Conservation (phyloP, 2,888 invertebrate genomes). For the Capitulum mitella region DNA sequence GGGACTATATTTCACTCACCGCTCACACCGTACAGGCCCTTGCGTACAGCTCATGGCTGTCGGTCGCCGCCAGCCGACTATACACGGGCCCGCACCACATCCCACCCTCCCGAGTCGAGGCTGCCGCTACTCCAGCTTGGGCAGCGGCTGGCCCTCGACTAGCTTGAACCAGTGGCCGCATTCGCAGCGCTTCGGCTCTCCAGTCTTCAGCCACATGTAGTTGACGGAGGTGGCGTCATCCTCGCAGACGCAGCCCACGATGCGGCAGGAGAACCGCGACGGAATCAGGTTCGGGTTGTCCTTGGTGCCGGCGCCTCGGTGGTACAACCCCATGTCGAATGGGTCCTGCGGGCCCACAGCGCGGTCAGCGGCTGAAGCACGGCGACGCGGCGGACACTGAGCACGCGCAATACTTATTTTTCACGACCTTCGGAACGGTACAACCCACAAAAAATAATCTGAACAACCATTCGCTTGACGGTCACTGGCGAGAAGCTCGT, state of each 20-base stretch:
- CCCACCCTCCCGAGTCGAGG: too few species aligned
- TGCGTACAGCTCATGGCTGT: constrained; percentile 48
- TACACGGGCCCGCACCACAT: too few species aligned
- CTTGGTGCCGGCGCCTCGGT: constrained; percentile 72
- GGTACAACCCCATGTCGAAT: constrained; percentile 63
- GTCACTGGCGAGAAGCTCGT: too few species aligned
- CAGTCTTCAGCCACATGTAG: constrained; percentile 94
- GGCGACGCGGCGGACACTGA: too few species aligned
- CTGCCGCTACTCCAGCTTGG: constrained; percentile 47
- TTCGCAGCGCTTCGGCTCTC: constrained; percentile 80
- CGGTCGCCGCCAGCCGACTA: too few species aligned
- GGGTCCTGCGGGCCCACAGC: constrained; percentile 43
- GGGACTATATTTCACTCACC: neutral
- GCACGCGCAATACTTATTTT: too few species aligned
- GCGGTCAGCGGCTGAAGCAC: too few species aligned
- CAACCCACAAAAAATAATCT: too few species aligned
- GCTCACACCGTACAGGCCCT: neutral
- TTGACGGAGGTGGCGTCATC: constrained; percentile 81
- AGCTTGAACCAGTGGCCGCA: constrained; percentile 97
- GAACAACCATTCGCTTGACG: too few species aligned
- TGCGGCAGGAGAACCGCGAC: constrained; percentile 77
- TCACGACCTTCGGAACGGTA: too few species aligned
- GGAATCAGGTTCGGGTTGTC: constrained; percentile 81
- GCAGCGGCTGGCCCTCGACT: constrained; percentile 48
- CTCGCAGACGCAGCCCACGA: constrained; percentile 94